Base-by-base conservation (phyloP, 2,797 vertebrate species). In the Pelochelys cantorii region DNA sequence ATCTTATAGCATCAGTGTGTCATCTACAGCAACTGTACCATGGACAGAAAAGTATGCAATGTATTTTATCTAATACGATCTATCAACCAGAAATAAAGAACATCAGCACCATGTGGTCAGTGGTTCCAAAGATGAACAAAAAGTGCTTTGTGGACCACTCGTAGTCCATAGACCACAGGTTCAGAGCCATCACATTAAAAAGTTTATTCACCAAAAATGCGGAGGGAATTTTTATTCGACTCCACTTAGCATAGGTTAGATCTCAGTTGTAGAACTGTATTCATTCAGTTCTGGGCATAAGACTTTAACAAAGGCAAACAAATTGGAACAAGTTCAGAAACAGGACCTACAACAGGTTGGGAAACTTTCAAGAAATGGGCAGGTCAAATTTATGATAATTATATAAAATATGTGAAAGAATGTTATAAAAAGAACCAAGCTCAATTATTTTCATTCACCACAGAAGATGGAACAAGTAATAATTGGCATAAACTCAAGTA, bases 331-430 rank as follows among this genome's bases (percentile, higher is more conserved):
- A 87, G 62, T 80, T 87, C 88, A 90, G 62, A 89, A 34, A 57
- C 52, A 83, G n/a, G 55, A 86, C 83, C 55, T 84, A 93, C 83
- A 85, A n/a, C 10, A 62, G 84, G 78, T 90, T 89, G 94, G 78
- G 56, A 92, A 91, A 34, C 42, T 8, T 48, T 48, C 8, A 2
- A 48, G 42, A 48, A 48, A 48, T 48, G 42, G 42, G 42, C 42
- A 48, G 42, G 42, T 48, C 5, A 48, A 48, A 48, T 48, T 48
- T 7, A 48, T 48, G 42, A 48, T 42, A 42, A 42, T 48, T 48
- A 48, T 48, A 48, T 48, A 83, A 79, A 91, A 78, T 57, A 85
- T 1, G 1, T 81, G 88, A 95, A 87, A 89, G 23, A 18, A 79
- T 57, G 5, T 85, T 74, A 52, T 78, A 93, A 90, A n/a, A 84